Evolutionary conservation across 2,888 invertebrate genomes (phyloP).

Genomic region (Chrysolina americana): DNA sequence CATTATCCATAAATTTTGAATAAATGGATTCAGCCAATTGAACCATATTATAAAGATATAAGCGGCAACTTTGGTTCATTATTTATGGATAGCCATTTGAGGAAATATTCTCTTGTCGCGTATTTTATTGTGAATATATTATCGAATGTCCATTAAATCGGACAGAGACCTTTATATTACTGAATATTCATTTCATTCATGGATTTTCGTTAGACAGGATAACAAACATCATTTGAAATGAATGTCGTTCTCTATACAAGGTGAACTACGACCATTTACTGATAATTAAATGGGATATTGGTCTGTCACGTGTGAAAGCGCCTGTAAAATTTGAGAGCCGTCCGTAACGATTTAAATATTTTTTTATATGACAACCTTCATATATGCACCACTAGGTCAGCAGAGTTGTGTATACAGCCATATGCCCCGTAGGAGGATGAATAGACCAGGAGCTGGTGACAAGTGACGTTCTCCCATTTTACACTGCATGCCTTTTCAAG

Average conservation of each 20-base stretch:
- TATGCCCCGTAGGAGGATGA: no score
- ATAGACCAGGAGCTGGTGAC: no score
- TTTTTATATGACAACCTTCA: no score
- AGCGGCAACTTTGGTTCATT: conserved; percentile 33
- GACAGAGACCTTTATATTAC: conserved; percentile 2
- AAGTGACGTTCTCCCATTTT: no score
- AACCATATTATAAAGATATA: conserved; percentile 37
- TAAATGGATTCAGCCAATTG: conserved; percentile 50
- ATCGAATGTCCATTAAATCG: conserved; percentile 2
- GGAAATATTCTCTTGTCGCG: conserved; percentile 2
- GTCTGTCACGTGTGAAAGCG: no score
- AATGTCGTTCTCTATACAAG: background rate
- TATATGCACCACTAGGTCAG: no score
- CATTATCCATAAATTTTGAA: conserved; percentile 54
- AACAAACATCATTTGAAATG: background rate
- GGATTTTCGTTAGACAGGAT: background rate
- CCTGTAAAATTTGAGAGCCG: no score
- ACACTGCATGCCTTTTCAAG: no score
- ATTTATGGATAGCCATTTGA: conserved; percentile 18
- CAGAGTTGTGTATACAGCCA: no score
- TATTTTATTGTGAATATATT: conserved; percentile 9
- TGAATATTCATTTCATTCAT: conserved; percentile 15
- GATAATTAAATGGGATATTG: no score
- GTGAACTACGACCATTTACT: no score
- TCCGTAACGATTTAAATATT: no score